Conservation (phyloP, 2,888 invertebrate genomes). For the Xanthorhoe designata region DNA sequence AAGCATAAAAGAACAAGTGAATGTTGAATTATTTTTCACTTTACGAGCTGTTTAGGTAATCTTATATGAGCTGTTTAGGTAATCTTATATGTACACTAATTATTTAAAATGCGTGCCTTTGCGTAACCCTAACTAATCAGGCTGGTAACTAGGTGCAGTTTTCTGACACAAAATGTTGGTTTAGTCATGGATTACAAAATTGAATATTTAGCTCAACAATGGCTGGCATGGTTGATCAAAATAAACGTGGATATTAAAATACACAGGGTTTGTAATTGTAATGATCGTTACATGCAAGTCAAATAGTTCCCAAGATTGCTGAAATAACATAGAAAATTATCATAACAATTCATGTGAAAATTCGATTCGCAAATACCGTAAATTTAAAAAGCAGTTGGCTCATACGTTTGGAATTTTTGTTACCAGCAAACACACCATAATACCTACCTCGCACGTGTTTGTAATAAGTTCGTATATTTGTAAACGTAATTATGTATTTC, state of each 20-base stretch:
- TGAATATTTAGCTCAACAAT: no score
- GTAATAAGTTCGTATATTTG: neutral
- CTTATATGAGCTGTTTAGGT: no score
- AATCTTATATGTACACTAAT: no score
- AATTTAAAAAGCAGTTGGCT: slow-evolving; percentile 29
- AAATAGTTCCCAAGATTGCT: slow-evolving; percentile 6
- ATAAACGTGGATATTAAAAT: slow-evolving; percentile 1
- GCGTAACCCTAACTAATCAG: no score
- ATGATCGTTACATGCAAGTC: slow-evolving; percentile 6
- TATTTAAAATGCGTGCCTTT: no score
- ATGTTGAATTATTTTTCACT: no score
- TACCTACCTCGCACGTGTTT: neutral
- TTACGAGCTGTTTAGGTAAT: no score
- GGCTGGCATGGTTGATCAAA: neutral
- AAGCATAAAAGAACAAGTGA: neutral
- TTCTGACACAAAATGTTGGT: neutral
- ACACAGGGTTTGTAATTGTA: slow-evolving; percentile 3
- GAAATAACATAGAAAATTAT: slow-evolving; percentile 16
- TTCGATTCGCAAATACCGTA: slow-evolving; percentile 29
- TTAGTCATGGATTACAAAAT: slow-evolving; percentile 5
- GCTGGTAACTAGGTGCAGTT: neutral
- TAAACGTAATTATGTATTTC: no score
- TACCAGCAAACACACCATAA: slow-evolving; percentile 13
- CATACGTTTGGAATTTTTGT: slow-evolving; percentile 33
- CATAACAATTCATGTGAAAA: slow-evolving; percentile 28